Percentiles rank a stretch among this genome's conserved stretches.
These are phyloP conservation scores for Bombus sibiricus DNA, from an alignment of 1,140 invertebrate genomes.

Conservation along the genomic window DNA sequence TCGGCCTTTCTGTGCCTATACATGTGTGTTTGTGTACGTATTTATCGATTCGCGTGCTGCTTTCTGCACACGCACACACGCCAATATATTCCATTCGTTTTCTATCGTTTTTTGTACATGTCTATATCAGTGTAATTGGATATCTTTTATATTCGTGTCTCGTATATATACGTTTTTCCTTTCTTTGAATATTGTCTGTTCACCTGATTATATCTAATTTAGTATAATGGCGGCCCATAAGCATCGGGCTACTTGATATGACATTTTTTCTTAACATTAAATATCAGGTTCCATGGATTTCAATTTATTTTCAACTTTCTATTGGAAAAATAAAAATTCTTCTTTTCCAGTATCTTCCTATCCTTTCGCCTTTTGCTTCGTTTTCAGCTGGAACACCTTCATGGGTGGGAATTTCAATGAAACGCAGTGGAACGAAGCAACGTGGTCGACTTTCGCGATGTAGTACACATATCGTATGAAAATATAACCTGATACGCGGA, in stretches of 20 bases:
- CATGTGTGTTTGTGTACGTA: not conserved
- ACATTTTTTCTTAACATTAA: too few species aligned
- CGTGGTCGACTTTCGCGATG: not conserved
- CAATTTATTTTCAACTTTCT: not conserved
- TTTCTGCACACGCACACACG: not conserved
- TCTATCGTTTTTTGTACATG: not conserved
- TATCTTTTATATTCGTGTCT: not conserved
- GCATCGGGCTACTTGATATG: too few species aligned
- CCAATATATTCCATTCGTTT: not conserved
- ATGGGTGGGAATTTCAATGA: not conserved
- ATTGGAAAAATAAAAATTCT: not conserved
- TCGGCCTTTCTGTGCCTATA: not conserved
- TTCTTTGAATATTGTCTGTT: not conserved
- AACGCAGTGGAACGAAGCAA: not conserved
- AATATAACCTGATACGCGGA: conserved; percentile 4
- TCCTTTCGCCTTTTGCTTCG: not conserved
- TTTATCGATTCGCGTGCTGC: not conserved
- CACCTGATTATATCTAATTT: too few species aligned
- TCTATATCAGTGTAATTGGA: not conserved
- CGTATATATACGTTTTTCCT: not conserved
- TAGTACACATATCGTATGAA: not conserved
- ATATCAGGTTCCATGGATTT: too few species aligned
- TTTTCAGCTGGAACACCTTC: not conserved
- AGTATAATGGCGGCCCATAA: too few species aligned
- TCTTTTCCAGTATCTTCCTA: not conserved